These are phyloP conservation scores for Silurus meridionalis DNA, from an alignment of 2,113 vertebrate species.

Conservation along the genomic window DNA sequence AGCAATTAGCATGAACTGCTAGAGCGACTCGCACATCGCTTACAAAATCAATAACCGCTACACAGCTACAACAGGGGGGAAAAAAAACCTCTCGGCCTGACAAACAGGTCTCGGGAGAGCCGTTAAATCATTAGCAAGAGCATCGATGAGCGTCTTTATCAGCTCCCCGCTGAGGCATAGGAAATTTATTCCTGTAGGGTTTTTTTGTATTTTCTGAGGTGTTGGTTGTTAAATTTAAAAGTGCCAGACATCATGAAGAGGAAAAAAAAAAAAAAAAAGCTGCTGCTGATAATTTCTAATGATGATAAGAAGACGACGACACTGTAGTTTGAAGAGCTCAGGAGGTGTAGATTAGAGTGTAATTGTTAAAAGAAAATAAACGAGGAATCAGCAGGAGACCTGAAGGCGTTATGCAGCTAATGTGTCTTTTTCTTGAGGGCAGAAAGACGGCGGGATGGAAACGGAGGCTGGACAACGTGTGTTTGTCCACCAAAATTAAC, in stretches of 20 bases:
- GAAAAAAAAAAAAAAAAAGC: not conserved
- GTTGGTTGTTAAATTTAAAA: constrained; percentile 13
- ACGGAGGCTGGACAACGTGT: no score
- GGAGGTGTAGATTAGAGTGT: not conserved
- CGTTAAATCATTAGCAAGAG: constrained; percentile 34
- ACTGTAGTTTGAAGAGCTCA: not conserved
- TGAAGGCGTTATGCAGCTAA: not conserved
- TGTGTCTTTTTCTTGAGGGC: not conserved
- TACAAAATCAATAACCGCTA: constrained; percentile 28
- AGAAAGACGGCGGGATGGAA: no score
- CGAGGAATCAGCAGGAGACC: not conserved
- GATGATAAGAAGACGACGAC: not conserved
- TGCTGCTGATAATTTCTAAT: not conserved
- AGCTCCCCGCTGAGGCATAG: not conserved
- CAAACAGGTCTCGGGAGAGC: constrained; percentile 3
- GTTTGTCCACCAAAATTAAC: no score
- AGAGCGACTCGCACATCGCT: constrained; percentile 20
- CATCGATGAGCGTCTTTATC: not conserved
- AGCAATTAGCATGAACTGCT: constrained; percentile 5
- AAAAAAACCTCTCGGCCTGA: not conserved
- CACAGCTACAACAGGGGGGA: not conserved
- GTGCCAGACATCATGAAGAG: not conserved
- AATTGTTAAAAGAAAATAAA: not conserved
- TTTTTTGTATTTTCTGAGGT: not conserved
- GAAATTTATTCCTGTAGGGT: not conserved